phyloP scores from a whole-genome alignment of 2,113 vertebrate genomes.

The Todiramphus saurophagus region DNA sequence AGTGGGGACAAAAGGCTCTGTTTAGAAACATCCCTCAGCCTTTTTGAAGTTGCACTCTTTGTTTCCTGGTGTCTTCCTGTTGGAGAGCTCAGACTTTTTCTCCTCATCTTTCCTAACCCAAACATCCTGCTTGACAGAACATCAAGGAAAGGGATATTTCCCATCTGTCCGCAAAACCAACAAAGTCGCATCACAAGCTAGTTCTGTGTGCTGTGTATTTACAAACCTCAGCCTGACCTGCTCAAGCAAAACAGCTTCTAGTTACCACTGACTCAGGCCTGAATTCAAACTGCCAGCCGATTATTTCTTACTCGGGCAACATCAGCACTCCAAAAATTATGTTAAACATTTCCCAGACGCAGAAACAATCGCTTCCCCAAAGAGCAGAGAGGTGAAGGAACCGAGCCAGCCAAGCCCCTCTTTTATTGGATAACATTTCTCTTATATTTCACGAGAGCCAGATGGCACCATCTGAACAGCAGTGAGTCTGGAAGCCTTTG shows the following conservation, averaged over 20 bases:
- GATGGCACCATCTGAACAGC: conserved; percentile 57
- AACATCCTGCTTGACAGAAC: neutral
- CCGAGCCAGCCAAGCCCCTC: neutral
- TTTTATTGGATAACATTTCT: conserved; percentile 24
- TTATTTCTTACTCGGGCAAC: neutral
- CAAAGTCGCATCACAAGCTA: neutral
- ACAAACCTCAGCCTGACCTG: neutral
- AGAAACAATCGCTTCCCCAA: neutral
- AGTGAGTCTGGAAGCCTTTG: conserved; percentile 12
- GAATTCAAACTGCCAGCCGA: neutral
- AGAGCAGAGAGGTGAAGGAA: neutral
- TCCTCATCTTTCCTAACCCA: neutral
- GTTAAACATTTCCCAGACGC: neutral
- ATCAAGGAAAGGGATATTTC: neutral
- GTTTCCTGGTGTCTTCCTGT: neutral
- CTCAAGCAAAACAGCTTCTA: neutral
- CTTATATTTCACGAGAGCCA: conserved; percentile 37
- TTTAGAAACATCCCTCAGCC: neutral
- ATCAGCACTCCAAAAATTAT: neutral
- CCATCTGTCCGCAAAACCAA: neutral
- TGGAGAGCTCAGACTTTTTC: neutral
- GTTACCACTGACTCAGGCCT: neutral
- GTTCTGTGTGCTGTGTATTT: neutral
- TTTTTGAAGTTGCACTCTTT: neutral
- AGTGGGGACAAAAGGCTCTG: neutral